These are phyloP conservation scores for Phylloscopus whistleri DNA, from an alignment of 2,113 vertebrate species.

Conservation along the genomic window DNA sequence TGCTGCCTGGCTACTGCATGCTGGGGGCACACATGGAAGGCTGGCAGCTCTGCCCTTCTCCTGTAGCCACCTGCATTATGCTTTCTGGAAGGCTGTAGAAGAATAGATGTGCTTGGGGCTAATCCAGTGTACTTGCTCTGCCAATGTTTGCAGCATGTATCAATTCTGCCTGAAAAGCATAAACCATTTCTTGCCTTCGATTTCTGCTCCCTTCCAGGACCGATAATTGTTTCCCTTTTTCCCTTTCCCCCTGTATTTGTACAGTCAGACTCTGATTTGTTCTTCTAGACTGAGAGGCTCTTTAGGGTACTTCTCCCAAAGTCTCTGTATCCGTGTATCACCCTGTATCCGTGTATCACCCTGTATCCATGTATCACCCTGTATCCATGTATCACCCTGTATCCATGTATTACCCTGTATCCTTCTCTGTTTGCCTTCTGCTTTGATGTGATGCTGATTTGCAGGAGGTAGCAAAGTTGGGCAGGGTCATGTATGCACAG, in stretches of 20 bases:
- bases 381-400: no score
- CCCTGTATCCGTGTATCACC: accelerated
- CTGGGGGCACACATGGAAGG: accelerated
- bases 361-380: no score
- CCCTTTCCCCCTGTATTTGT: not conserved
- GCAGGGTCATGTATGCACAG: not conserved
- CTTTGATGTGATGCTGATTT: not conserved
- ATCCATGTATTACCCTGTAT: no score
- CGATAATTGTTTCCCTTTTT: not conserved
- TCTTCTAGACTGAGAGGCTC: not conserved
- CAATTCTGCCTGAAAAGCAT: not conserved
- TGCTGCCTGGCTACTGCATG: not conserved
- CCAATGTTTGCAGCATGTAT: not conserved
- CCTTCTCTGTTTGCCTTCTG: not conserved
- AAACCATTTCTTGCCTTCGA: not conserved
- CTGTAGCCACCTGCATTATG: not conserved
- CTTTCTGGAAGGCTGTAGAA: not conserved
- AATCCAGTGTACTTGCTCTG: not conserved
- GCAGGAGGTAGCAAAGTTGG: not conserved
- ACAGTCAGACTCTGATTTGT: not conserved
- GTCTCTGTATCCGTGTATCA: accelerated
- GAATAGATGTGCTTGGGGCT: not conserved
- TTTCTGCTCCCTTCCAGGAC: not conserved
- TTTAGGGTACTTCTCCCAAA: not conserved
- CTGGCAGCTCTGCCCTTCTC: not conserved